These are phyloP conservation scores for Lates japonicus DNA, from an alignment of 2,797 vertebrate genomes.

Conservation along the genomic window DNA sequence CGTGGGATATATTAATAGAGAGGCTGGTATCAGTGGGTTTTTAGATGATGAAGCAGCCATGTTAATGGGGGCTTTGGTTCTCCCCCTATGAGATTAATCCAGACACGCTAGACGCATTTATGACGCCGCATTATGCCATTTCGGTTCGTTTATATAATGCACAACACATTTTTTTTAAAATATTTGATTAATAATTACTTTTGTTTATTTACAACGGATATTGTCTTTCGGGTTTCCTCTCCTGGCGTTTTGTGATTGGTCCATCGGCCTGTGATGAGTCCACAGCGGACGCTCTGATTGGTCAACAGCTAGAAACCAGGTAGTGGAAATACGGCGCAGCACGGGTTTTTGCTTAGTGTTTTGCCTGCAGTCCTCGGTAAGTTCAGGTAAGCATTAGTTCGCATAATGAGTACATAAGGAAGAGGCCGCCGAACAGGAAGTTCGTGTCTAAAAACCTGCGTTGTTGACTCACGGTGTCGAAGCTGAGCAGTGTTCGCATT, in stretches of 20 bases:
- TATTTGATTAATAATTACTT: neutral
- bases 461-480: neutral
- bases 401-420: fast-evolving
- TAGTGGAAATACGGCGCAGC: conserved; percentile 12
- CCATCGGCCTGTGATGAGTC: neutral
- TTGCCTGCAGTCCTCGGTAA: conserved; percentile 2
- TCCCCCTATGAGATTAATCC: neutral
- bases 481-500: neutral
- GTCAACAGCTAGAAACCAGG: conserved; percentile 48
- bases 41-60: neutral
- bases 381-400: neutral
- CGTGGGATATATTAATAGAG: neutral
- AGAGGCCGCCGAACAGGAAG: neutral
- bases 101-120: neutral
- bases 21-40: neutral
- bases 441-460: neutral
- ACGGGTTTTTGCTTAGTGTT: neutral
- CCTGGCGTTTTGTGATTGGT: conserved; percentile 54
- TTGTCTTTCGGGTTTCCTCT: conserved; percentile 26
- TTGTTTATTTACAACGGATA: neutral
- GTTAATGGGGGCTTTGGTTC: neutral
- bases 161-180: neutral
- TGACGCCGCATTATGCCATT: neutral
- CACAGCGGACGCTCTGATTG: conserved; percentile 56
- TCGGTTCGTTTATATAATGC: neutral